Conservation (phyloP, 2,797 vertebrate genomes). For the Columba guinea region DNA sequence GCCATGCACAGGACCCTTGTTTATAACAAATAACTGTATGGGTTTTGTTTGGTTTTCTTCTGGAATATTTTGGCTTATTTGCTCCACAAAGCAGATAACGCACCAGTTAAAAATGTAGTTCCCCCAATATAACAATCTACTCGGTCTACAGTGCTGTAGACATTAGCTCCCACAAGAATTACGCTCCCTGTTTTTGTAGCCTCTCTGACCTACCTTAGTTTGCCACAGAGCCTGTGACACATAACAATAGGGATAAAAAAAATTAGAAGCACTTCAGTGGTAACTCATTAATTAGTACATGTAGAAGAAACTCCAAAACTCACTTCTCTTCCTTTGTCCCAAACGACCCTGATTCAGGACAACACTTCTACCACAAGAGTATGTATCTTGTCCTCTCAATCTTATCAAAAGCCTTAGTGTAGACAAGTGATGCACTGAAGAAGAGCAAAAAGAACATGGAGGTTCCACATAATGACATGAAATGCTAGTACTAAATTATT, state of each 20-base stretch:
- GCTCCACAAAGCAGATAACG: background rate
- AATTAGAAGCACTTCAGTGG: background rate
- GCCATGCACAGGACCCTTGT: background rate
- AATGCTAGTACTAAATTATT: background rate
- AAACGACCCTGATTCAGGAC: background rate
- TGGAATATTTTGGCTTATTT: background rate
- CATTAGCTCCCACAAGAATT: background rate
- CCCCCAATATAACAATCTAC: background rate
- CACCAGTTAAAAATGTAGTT: background rate
- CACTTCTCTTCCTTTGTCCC: background rate
- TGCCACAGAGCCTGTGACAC: background rate
- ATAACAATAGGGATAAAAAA: background rate
- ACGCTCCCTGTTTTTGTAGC: background rate
- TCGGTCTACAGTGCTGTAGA: background rate
- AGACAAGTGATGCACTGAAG: background rate
- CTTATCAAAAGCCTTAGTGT: background rate
- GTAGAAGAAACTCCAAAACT: background rate
- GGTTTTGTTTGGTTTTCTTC: background rate
- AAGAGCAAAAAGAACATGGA: background rate
- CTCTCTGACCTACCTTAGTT: background rate
- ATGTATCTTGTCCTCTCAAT: background rate
- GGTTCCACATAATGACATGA: background rate
- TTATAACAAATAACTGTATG: background rate
- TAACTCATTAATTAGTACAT: background rate
- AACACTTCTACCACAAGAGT: background rate